Evolutionary conservation across 2,888 invertebrate species (phyloP), one percentile per base, ranked within the genome.

Genomic region (Neoaliturus tenellus): DNA sequence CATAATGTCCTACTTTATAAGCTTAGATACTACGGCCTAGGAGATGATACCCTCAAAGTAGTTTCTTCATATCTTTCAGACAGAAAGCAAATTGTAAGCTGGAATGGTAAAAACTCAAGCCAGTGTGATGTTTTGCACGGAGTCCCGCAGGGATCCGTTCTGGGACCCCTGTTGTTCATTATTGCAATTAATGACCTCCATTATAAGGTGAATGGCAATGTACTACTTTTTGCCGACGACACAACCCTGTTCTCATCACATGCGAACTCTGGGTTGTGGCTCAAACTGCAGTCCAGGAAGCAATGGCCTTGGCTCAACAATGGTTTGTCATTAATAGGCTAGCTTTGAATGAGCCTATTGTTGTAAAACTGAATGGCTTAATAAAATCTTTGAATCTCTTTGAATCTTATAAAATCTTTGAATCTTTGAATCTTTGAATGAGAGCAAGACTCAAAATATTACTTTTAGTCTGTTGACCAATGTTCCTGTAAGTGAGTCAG

Each of bases 221-320:
- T 23, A n/a, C 8, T 39, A 4, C 71, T 81, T 12, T 81, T 33
- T 35, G 81, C 81, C 1, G 81, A 81, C 41, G 62, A 62, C 23
- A 81, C 81, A 5, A 55, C 81, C 4, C 28, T 81, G 55, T 25
- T 80, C 28, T 55, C 80, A 0, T 23, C 25, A 1, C 51, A 80
- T 31, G 25, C 55, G 23, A 78, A 25, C 17, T n/a, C n/a, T 41
- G 39, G 20, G 78, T 35, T 3, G 14, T 23, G 20, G 75, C 75
- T 23, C 39, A 75, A n/a, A 17, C 39, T 39, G 75, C 20, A 35
- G 75, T 75, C n/a, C n/a, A n/a, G n/a, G n/a, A n/a, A n/a, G n/a
- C n/a, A n/a, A n/a, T n/a, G n/a, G n/a, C n/a, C n/a, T n/a, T n/a
- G n/a, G n/a, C n/a, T n/a, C n/a, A n/a, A n/a, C n/a, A n/a, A n/a